Evolutionary conservation across 1,140 invertebrate genomes (phyloP).

Genomic region (Mya arenaria): DNA sequence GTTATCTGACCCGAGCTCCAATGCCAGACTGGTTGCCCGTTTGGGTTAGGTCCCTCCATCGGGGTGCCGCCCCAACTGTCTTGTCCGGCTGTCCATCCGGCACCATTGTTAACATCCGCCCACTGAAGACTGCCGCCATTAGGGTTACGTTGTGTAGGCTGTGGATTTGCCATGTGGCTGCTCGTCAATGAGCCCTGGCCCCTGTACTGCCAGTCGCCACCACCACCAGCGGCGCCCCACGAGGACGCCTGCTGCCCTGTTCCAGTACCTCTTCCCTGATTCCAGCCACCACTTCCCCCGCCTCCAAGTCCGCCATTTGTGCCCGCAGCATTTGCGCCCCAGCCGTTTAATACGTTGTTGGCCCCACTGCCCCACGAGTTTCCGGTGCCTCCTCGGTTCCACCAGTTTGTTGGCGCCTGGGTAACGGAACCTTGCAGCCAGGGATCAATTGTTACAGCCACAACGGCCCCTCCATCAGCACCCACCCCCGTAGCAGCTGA

Average conservation of each 20-base stretch:
- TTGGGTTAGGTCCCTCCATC: neutral
- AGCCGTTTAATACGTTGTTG: neutral
- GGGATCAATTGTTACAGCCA: constrained; percentile 50
- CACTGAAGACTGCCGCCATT: neutral
- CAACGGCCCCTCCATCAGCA: constrained; percentile 13
- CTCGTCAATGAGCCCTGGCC: constrained; percentile 20
- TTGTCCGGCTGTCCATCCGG: neutral
- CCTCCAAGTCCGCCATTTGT: neutral
- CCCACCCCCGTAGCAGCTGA: constrained; percentile 2
- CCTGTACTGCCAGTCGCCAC: constrained; percentile 32
- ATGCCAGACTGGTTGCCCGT: neutral
- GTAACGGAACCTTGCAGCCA: constrained; percentile 45
- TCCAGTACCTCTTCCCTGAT: neutral
- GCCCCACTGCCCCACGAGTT: neutral
- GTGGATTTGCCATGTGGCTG: neutral
- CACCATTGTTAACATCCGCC: neutral
- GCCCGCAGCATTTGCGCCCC: neutral
- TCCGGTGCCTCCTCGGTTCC: neutral
- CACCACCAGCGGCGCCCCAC: neutral
- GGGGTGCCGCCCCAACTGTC: neutral
- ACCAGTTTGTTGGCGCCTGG: constrained; percentile 26
- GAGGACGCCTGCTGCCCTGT: neutral
- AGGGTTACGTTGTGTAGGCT: neutral
- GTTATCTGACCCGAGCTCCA: neutral
- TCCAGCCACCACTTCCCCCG: neutral